Evolutionary conservation across 2,113 vertebrate species (phyloP), one percentile per base, ranked within the genome.

Genomic region (Cololabis saira): DNA sequence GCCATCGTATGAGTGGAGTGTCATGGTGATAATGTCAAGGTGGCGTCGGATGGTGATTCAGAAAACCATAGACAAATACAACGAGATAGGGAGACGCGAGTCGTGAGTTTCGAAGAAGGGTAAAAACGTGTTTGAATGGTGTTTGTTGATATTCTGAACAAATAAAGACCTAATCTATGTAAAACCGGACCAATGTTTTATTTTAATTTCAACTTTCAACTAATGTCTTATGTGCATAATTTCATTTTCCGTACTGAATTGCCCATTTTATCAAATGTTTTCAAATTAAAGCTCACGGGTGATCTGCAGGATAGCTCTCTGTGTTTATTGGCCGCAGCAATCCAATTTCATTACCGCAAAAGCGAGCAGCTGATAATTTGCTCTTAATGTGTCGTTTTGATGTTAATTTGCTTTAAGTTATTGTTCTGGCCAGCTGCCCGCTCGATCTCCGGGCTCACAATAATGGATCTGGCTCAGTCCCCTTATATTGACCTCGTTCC

Each of bases 371-470:
- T 83, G 81, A 85, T 91, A 82, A 89, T 87, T 89, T 85, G 84
- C 79, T 85, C 75, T 86, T 86, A 84, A 87, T 91, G 79, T 84
- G 82, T 80, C 57, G 21, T 54, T 75, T 86, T 87, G 80, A 87
- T 86, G 78, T 80, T 83, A 89, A 86, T 84, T 71, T 77, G 82
- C 81, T 83, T 85, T 81, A 87, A 87, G 86, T 90, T 85, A 85
- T 79, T 84, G 67, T 58, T 59, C 80, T 87, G 87, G 90, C 85
- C 33, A 61, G 68, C 45, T 80, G 80, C 86, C 90, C 80, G 37
- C 71, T 73, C 67, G 54, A 78, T 81, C 76, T 75, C 12, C 12
- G 67, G 76, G 67, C 68, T 55, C 71, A 66, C 85, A 83, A 82
- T 75, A 72, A 61, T 21, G 68, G 77, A 67, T 51, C 21, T 78